These are phyloP conservation scores for Nerophis lumbriciformis DNA, from an alignment of 2,113 vertebrate species.

Conservation along the genomic window DNA sequence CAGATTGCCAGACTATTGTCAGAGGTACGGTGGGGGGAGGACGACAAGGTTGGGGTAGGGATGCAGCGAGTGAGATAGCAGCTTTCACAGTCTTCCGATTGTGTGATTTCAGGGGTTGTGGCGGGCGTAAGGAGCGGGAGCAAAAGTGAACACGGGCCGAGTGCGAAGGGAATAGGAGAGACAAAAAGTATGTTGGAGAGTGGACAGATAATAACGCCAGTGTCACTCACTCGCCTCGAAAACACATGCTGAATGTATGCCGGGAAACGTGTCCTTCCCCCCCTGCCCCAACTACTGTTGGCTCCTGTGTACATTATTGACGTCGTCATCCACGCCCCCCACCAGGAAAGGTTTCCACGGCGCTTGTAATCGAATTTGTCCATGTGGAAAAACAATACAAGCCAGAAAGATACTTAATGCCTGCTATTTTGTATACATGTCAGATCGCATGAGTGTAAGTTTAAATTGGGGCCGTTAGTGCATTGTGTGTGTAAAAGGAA, in stretches of 20 bases:
- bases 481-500: slow-evolving; percentile 32
- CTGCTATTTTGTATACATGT: slow-evolving; percentile 74
- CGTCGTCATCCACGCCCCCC: slow-evolving; percentile 28
- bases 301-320: slow-evolving; percentile 33
- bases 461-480: slow-evolving; percentile 67
- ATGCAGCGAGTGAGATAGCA: slow-evolving; percentile 38
- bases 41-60: not conserved
- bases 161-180: slow-evolving; percentile 12
- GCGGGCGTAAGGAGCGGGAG: slow-evolving; percentile 24
- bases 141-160: slow-evolving; percentile 11
- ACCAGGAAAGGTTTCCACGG: slow-evolving; percentile 25
- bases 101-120: slow-evolving; percentile 42
- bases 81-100: slow-evolving; percentile 46
- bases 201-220: slow-evolving; percentile 1
- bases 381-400: slow-evolving; percentile 72
- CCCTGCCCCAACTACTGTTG: slow-evolving; percentile 5
- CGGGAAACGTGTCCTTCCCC: slow-evolving; percentile 2
- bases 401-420: slow-evolving; percentile 62
- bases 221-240: not conserved
- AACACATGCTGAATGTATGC: not conserved
- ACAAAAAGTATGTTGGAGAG: slow-evolving; percentile 14
- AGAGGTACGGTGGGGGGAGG: slow-evolving; percentile 42
- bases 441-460: slow-evolving; percentile 68
- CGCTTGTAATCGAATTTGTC: slow-evolving; percentile 65
- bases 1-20: slow-evolving; percentile 66